Evolutionary conservation across 2,888 invertebrate species (phyloP), one percentile per base, ranked within the genome.

Genomic region (Vesta saturnalis): DNA sequence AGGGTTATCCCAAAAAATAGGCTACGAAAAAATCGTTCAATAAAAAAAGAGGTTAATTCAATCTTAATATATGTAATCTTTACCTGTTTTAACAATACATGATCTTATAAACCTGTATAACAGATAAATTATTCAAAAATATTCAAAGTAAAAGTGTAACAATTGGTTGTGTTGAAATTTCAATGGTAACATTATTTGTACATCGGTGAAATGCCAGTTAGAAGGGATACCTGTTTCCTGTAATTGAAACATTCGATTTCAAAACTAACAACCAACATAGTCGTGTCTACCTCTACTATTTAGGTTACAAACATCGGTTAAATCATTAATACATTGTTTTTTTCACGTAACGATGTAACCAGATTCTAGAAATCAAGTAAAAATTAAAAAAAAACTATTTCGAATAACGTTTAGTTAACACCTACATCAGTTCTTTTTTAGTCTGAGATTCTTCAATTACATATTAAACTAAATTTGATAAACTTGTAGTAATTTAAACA

Each of bases 231-330:
- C 54, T 58, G 54, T 67, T 72, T 68, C 68, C 65, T 68, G 68
- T 66, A 72, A 66, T 70, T 70, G 67, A 72, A 70, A 66, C 65
- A 56, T 66, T 67, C 59, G 65, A 70, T 72, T 72, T 67, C 70
- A 70, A 68, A 72, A 72, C 68, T 39, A 35, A 30, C 21, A 60
- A 60, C 58, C 60, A 49, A 52, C 39, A 15, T 57, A 47, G 30
- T 68, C 69, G 65, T 65, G 65, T 61, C 60, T 52, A 56, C 49
- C 56, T 61, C 64, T 52, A 60, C 60, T 69, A 62, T 65, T 69
- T 65, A 58, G 61, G 57, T 61, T 65, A 61, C 65, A 61, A 69
- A 60, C 64, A 54, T 21, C 56, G 60, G 59, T 59, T 66, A 57
- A 57, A 67, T 67, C 63, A 58, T 47, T 59, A 63, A 67, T 67